Evolutionary conservation across 2,888 invertebrate genomes (phyloP).

Genomic region (Ophioninae sp.): DNA sequence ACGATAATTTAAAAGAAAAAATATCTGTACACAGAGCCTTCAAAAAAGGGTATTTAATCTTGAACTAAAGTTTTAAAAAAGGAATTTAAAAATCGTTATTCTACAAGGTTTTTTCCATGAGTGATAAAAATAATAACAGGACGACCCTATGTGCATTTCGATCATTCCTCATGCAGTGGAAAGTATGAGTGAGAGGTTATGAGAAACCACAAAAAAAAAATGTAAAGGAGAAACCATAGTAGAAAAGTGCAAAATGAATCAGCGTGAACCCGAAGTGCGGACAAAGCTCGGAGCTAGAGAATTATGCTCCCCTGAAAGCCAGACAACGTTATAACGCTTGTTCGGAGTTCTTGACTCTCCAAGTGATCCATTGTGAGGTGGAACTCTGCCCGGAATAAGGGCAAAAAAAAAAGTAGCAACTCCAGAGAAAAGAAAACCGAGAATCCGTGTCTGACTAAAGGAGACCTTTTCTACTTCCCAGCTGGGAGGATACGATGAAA

Average conservation of each 20-base stretch:
- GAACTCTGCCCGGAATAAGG: neutral
- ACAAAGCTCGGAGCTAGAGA: constrained; percentile 35
- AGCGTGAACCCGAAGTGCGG: neutral
- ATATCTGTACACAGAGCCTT: too few species aligned
- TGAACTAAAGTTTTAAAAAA: too few species aligned
- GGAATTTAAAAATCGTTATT: neutral
- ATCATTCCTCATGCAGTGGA: neutral
- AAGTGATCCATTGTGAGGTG: neutral
- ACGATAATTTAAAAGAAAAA: too few species aligned
- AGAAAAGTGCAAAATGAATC: neutral
- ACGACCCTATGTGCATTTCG: neutral
- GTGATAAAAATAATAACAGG: neutral
- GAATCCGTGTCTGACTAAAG: constrained; percentile 33
- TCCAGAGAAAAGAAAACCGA: constrained; percentile 11
- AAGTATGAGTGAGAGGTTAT: neutral
- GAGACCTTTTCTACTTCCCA: constrained; percentile 30
- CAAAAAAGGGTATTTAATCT: too few species aligned
- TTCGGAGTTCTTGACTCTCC: constrained; percentile 8
- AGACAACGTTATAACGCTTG: constrained; percentile 25
- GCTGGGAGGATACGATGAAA: constrained; percentile 10
- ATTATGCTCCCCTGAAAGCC: constrained; percentile 34
- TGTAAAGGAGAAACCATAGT: neutral
- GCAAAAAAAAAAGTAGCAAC: neutral
- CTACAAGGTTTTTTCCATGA: neutral
- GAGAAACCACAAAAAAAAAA: neutral